Conservation (phyloP, 2,113 vertebrate species). For the Chloropsis cyanopogon region DNA sequence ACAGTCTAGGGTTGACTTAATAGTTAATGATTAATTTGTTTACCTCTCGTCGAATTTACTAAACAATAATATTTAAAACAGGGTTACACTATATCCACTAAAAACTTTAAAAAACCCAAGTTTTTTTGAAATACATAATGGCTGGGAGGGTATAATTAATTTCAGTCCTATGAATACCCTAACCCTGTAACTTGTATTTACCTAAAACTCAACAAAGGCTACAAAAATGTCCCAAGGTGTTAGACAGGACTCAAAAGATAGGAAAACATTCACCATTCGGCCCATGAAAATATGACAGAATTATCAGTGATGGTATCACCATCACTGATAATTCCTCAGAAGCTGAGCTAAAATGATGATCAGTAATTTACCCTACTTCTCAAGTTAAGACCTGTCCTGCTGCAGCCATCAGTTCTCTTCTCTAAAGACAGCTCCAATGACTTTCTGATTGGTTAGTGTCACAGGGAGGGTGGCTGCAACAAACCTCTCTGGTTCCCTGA, state of each 20-base stretch:
- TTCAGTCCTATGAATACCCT: not conserved
- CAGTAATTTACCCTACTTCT: not conserved
- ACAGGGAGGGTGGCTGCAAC: not conserved
- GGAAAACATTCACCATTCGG: not conserved
- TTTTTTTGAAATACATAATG: not conserved
- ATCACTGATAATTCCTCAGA: not conserved
- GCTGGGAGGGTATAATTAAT: not conserved
- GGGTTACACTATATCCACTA: not conserved
- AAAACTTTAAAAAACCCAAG: not conserved
- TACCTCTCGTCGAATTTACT: not conserved
- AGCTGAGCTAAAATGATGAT: not conserved
- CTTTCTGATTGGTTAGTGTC: not conserved
- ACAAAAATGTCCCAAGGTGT: not conserved
- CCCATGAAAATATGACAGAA: not conserved
- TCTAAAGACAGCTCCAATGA: not conserved
- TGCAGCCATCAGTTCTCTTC: not conserved
- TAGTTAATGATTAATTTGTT: not conserved
- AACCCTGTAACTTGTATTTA: not conserved
- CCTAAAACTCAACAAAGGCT: not conserved
- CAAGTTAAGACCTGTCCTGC: not conserved
- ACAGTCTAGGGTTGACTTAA: not conserved
- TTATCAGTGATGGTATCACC: too few species aligned
- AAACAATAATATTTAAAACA: not conserved
- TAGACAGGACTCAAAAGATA: not conserved
- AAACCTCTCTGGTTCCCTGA: not conserved